These are phyloP conservation scores for Zaprionus capensis DNA, from an alignment of 1,140 invertebrate species.

Conservation along the genomic window DNA sequence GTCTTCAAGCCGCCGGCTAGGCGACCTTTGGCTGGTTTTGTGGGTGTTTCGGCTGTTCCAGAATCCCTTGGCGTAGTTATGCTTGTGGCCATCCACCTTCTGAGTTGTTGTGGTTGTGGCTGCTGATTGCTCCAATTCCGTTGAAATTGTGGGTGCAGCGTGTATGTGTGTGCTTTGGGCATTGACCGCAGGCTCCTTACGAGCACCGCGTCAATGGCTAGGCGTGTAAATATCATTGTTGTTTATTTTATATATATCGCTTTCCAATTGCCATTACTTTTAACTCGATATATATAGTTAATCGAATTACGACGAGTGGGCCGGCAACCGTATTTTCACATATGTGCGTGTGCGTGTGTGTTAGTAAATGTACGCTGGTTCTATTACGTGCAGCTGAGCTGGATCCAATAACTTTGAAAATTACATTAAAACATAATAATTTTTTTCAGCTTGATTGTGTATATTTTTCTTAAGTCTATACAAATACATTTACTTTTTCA, in stretches of 20 bases:
- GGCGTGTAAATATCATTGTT: slow-evolving; percentile 56
- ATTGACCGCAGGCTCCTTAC: slow-evolving; percentile 23
- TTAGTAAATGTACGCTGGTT: not conserved
- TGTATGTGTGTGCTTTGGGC: slow-evolving; percentile 16
- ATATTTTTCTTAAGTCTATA: not conserved
- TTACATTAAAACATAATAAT: too few relatives aligned
- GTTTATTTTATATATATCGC: slow-evolving; percentile 13
- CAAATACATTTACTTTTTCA: not conserved
- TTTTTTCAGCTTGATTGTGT: not conserved
- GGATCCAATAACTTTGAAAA: not conserved
- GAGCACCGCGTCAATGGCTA: slow-evolving; percentile 32
- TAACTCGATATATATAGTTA: slow-evolving; percentile 17
- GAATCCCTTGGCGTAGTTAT: slow-evolving; percentile 26
- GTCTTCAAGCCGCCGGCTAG: slow-evolving; percentile 31
- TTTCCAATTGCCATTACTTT: slow-evolving; percentile 37
- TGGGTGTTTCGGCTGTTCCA: not conserved
- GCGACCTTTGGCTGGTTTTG: not conserved
- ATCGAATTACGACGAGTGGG: slow-evolving; percentile 14
- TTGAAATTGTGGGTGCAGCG: slow-evolving; percentile 14
- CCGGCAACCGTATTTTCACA: slow-evolving; percentile 8
- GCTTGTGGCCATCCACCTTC: slow-evolving; percentile 16
- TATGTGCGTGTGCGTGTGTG: not conserved
- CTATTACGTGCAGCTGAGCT: not conserved
- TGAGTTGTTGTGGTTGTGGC: not conserved
- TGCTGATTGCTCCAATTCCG: not conserved